These are phyloP conservation scores for Rousettus leschenaultii DNA, from an alignment of 2,113 vertebrate species.

Conservation along the genomic window DNA sequence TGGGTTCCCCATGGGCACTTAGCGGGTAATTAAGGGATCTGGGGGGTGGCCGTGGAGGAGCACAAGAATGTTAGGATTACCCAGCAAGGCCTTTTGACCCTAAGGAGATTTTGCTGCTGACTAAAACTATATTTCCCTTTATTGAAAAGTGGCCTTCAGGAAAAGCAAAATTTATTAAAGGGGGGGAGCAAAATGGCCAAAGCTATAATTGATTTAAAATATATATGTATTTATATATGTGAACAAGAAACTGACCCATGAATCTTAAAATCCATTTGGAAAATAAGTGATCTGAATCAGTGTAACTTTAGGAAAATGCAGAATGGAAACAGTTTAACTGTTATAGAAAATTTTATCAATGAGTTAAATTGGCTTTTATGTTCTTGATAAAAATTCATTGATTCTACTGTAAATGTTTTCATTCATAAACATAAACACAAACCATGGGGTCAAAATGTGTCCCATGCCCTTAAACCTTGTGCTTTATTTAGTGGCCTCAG, in stretches of 20 bases:
- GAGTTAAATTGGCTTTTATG: conserved; percentile 29
- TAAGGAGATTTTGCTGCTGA: neutral
- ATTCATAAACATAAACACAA: conserved; percentile 7
- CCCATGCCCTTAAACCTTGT: neutral
- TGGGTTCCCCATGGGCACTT: neutral
- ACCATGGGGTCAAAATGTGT: conserved; percentile 20
- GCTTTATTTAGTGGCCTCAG: neutral
- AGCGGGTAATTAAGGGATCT: neutral
- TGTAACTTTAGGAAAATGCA: conserved; percentile 8
- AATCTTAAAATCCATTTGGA: conserved; percentile 21
- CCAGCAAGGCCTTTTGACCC: conserved; percentile 36
- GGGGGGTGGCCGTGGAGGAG: neutral
- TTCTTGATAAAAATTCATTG: conserved; percentile 18
- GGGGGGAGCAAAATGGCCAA: neutral
- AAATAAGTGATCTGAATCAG: neutral
- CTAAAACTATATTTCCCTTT: conserved; percentile 13
- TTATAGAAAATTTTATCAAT: neutral
- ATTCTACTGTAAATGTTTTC: neutral
- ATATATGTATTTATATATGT: neutral
- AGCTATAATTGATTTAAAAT: neutral
- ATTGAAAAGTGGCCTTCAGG: neutral
- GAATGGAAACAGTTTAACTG: neutral
- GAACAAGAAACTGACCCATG: neutral
- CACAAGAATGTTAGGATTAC: neutral
- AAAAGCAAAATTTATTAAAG: neutral